Percentiles rank a stretch among this genome's conserved stretches.
Conservation (phyloP, 2,797 vertebrate genomes). For the Sus cebifrons region DNA sequence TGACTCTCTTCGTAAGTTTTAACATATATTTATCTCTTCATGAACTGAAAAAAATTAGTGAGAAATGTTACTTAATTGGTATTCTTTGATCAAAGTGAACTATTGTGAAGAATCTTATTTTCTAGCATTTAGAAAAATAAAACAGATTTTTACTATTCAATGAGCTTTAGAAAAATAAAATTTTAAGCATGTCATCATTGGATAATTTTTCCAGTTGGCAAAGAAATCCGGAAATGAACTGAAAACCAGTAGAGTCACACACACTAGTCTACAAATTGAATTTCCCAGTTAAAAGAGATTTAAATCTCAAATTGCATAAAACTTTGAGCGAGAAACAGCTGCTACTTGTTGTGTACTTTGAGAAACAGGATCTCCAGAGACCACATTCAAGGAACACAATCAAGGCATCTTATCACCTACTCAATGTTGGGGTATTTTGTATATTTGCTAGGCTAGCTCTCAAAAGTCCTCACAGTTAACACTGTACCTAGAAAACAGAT, state of each 20-base stretch:
- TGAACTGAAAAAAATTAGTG: neutral
- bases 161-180: conserved; percentile 4
- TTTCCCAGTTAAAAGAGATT: conserved; percentile 77
- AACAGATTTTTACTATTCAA: neutral
- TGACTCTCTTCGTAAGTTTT: neutral
- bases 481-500: neutral
- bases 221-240: conserved; percentile 66
- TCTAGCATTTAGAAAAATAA: neutral
- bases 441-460: neutral
- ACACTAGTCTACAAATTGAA: conserved; percentile 75
- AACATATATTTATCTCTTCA: neutral
- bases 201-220: conserved; percentile 39
- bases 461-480: neutral
- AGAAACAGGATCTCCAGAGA: neutral
- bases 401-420: neutral
- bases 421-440: neutral
- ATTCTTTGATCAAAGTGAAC: neutral
- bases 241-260: neutral
- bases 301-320: conserved; percentile 74
- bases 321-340: conserved; percentile 70
- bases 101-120: conserved; percentile 31
- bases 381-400: neutral
- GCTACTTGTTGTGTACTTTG: conserved; percentile 40
- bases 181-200: neutral
- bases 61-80: neutral